Evolutionary conservation across 2,888 invertebrate species (phyloP).

Genomic region (Drymonia ruficornis): DNA sequence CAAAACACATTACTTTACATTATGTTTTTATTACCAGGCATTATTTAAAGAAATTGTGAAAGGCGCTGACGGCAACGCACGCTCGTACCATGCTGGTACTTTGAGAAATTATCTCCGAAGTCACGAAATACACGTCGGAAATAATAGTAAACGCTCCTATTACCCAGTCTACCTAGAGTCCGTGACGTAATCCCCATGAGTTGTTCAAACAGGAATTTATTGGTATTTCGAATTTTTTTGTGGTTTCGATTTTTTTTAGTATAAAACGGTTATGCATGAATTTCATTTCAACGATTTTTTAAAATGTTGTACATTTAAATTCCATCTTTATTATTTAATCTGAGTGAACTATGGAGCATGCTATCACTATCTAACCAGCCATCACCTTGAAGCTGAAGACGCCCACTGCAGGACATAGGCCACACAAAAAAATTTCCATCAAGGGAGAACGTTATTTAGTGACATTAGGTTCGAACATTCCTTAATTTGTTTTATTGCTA

Average conservation of each 20-base stretch:
- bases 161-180: slow-evolving; percentile 20
- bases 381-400: too few species aligned
- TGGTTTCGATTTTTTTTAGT: neutral
- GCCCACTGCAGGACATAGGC: too few species aligned
- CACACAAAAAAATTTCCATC: too few species aligned
- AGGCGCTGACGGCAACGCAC: slow-evolving; percentile 20
- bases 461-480: too few species aligned
- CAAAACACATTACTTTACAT: slow-evolving; percentile 14
- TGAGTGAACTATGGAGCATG: too few species aligned
- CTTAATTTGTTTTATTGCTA: too few species aligned
- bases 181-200: slow-evolving; percentile 28
- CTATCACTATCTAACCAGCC: too few species aligned
- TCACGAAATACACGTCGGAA: slow-evolving; percentile 29
- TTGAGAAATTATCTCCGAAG: slow-evolving; percentile 27
- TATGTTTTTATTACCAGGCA: slow-evolving; percentile 10
- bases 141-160: slow-evolving; percentile 30
- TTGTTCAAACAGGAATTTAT: slow-evolving; percentile 10
- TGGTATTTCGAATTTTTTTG: slow-evolving; percentile 5
- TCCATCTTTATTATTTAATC: too few species aligned
- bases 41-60: slow-evolving; percentile 38
- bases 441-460: too few species aligned
- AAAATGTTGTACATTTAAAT: too few species aligned
- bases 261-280: too few species aligned
- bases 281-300: too few species aligned
- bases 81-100: slow-evolving; percentile 30